phyloP scores from a whole-genome alignment of 2,113 vertebrate species.

The Fulica atra region DNA sequence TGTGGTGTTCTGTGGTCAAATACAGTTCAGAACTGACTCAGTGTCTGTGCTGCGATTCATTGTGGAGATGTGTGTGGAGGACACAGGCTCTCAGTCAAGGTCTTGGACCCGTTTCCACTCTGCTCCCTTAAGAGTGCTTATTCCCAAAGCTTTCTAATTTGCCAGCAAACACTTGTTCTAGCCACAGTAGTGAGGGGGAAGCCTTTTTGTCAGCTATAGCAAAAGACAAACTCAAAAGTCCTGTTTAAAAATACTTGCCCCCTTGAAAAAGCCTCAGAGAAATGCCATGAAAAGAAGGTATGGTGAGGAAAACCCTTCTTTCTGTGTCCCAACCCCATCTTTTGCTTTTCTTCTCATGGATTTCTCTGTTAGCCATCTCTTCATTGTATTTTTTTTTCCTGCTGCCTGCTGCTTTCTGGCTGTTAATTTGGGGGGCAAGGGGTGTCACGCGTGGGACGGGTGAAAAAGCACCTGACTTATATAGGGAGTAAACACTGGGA shows the following conservation, averaged over 20 bases:
- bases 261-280: not conserved
- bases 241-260: not conserved
- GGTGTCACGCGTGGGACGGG: not conserved
- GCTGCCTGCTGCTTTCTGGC: not conserved
- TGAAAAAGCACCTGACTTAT: not conserved
- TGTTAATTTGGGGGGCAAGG: not conserved
- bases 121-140: not conserved
- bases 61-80: accelerated
- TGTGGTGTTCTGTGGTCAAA: not conserved
- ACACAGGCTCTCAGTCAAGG: accelerated
- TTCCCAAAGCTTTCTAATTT: not conserved
- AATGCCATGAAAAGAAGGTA: not conserved
- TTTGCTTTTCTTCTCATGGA: not conserved
- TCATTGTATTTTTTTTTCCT: not conserved
- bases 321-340: not conserved
- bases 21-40: not conserved
- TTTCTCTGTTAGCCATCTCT: not conserved
- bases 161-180: not conserved
- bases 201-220: not conserved
- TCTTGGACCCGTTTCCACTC: not conserved
- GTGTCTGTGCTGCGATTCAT: not conserved
- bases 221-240: not conserved
- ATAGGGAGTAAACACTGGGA: not conserved
- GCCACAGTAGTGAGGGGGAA: not conserved
- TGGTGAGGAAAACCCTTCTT: not conserved